Base-by-base conservation (phyloP, 2,888 invertebrate species). In the Phlogophora meticulosa region DNA sequence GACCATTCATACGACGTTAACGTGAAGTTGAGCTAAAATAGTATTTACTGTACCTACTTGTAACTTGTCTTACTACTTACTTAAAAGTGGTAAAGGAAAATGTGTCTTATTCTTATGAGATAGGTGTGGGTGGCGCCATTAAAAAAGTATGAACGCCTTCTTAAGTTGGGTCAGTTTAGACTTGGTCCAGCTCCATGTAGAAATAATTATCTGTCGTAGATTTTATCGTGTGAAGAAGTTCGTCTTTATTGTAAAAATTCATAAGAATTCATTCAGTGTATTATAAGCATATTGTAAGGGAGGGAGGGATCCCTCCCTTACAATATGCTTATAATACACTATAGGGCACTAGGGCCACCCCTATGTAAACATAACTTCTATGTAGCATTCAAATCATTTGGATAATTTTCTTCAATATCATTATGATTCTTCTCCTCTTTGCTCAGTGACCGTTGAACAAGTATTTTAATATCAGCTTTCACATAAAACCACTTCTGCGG, bases 1-100 rank as follows among this genome's bases (percentile, higher is more conserved):
- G 72, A 81, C 77, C 64, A 81, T 81, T 74, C 82, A 77, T 55
- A 77, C 68, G 40, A 69, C 49, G 38, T 36, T 51, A 52, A 60
- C 52, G 68, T 51, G 32, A 24, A 38, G 34, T 49, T 60, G 32
- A 24, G 38, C 55, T 75, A 64, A 63, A 65, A 58, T 68, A 60
- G 77, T 63, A 71, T 63, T 73, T 58, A 70, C 40, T 52, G 28
- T 22, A 51, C 67, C 55, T 36, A 32, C 28, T 43, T n/a, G n/a
- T n/a, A n/a, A n/a, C n/a, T n/a, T n/a, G n/a, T n/a, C n/a, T n/a
- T 42, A 38, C 43, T 70, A 32, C 28, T 42, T 42, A 46, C 28
- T 34, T 11, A 7, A 24, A 10, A 36, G 13, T 28, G 10, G 7
- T 68, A 32, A 0, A 38, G 15, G 24, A 51, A 45, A 52, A 46